Base-by-base conservation (phyloP, 2,113 vertebrate species). In the Neodon shergylaensis region DNA sequence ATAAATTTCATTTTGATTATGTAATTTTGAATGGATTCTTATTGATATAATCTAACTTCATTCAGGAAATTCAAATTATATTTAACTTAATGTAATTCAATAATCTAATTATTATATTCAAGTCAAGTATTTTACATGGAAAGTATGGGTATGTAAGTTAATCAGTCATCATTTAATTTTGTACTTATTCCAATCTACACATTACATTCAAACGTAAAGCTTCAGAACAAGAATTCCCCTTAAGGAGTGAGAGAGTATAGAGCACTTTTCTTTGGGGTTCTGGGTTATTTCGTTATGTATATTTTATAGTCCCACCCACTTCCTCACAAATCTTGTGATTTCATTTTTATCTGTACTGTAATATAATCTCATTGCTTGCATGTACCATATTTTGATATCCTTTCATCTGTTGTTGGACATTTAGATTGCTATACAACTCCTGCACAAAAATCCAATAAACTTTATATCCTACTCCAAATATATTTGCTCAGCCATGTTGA, bases 1-100 rank as follows among this genome's bases (percentile, higher is more conserved):
- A 82, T 61, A 83, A 68, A 33, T 73, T 94, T 90, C 70, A 92
- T 77, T 85, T 72, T 84, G 68, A 36, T 70, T 90, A 42, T 5
- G 33, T 61, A 61, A 47, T 61, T 42, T 78, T 36, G 87, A 95
- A 86, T 86, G 39, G 17, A 66, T 74, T 87, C 3, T 58, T 22
- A 5, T n/a, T 70, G 5, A 2, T 79, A 52, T 84, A 13, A 90
- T 78, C 11, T 31, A 83, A 83, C 1, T 3, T 86, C 65, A 28
- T 21, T 73, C 9, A 78, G 11, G 24, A 87, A 54, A 78, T 90
- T 63, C 2, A 74, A 58, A 77, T 78, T 33, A 79, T 4, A 72
- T 68, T 78, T 13, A 90, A 54, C 54, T 78, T 42, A 77, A 68
- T 54, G 10, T 36, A 74, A 85, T 58, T 82, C 1, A 61, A 72